A percentile compares a stretch with the other conserved stretches of the same genome.
phyloP scores from a whole-genome alignment of 64 coral and sea anemone genomes.

The Porites lutea region DNA sequence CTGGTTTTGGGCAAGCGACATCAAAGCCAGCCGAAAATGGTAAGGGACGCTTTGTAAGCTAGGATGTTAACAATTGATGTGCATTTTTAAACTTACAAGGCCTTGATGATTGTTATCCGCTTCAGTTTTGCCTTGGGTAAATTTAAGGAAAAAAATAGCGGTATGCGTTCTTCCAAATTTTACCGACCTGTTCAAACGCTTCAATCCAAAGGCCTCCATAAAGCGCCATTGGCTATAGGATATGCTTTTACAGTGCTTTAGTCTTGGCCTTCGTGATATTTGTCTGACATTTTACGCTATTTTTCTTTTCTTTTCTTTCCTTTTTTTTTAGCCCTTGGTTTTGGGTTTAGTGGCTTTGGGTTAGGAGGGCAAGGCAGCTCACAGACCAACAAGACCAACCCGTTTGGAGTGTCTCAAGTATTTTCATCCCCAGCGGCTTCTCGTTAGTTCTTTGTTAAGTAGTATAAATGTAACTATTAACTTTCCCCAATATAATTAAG shows the following conservation, averaged over 20 bases:
- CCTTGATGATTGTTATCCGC: no score
- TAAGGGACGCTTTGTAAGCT: neutral
- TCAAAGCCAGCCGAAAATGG: conserved; percentile 37
- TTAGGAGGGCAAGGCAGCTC: conserved; percentile 54
- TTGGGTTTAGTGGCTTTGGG: conserved; percentile 63
- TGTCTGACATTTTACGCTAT: no score
- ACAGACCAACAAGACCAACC: conserved; percentile 52
- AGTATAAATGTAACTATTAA: neutral
- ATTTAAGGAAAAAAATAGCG: neutral
- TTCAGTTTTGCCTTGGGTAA: no score
- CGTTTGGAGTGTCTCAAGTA: conserved; percentile 36
- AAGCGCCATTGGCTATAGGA: no score
- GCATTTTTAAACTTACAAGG: no score
- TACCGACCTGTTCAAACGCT: neutral
- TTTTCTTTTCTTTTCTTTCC: neutral
- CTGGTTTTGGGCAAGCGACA: conserved; percentile 3
- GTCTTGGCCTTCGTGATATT: no score
- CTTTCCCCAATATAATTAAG: no score
- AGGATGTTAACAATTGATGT: neutral
- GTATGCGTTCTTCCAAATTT: neutral
- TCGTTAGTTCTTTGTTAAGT: conserved; percentile 5
- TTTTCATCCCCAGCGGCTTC: neutral
- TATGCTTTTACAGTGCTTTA: no score
- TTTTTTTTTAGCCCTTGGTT: conserved; percentile 36
- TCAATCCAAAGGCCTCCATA: no score